Evolutionary conservation across 2,113 vertebrate species (phyloP).

Genomic region (Saguinus midas): DNA sequence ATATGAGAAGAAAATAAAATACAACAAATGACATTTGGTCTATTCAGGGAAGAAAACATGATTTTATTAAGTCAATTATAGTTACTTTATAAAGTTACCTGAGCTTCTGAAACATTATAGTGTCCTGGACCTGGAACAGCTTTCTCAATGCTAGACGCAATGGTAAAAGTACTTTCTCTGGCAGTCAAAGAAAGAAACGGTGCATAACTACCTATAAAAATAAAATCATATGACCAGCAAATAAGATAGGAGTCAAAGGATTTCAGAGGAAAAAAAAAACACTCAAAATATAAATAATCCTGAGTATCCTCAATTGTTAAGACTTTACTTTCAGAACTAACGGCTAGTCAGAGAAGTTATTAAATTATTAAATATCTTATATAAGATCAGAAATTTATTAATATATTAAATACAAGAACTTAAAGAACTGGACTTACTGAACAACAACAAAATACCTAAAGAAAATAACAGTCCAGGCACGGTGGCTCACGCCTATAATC

Average conservation of each 20-base stretch:
- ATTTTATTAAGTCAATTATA: slow-evolving; percentile 27
- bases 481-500: no score
- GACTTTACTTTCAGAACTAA: neutral
- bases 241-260: neutral
- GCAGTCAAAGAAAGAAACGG: slow-evolving; percentile 88
- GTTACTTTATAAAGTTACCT: slow-evolving; percentile 79
- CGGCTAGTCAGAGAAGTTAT: neutral
- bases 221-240: neutral
- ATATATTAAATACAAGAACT: neutral
- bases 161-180: slow-evolving; percentile 76
- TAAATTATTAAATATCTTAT: neutral
- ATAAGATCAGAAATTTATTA: neutral
- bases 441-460: slow-evolving; percentile 24
- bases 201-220: slow-evolving; percentile 85
- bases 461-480: neutral
- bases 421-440: neutral
- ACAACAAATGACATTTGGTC: neutral
- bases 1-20: slow-evolving; percentile 11
- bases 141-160: slow-evolving; percentile 33
- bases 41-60: neutral
- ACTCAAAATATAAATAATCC: neutral
- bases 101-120: slow-evolving; percentile 82
- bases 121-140: slow-evolving; percentile 86
- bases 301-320: neutral
- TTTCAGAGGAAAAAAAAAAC: slow-evolving; percentile 41